Base-by-base conservation (phyloP, 37 sponge, comb jelly and placozoan genomes). In the Spongilla lacustris region DNA sequence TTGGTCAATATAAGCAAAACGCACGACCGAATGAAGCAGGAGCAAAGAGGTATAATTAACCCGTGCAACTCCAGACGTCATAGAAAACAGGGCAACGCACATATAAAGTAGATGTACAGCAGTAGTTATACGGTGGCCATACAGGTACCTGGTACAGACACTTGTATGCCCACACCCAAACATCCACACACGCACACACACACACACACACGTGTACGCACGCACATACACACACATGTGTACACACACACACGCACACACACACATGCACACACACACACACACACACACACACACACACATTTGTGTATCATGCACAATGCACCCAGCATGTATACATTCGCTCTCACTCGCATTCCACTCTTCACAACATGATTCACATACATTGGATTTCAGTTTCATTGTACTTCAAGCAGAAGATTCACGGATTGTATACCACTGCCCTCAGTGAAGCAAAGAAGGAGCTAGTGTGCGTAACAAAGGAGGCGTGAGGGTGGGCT, bases 381-480 rank as follows among this genome's bases (percentile, higher is more conserved):
- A n/a, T n/a, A n/a, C n/a, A 76, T 76, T 41, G 34, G 23, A 76
- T 41, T 66, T 21, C 71, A 92, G 85, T 88, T 0, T 88, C 88
- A 23, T 85, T 80, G 58, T 92, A 92, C 34, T 92, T 87, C 81
- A 88, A 85, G 89, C 88, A 87, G 37, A 85, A 88, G 77, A 76
- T 87, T 0, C 85, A 79, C n/a, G 78, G 75, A 11, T 76, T 87
- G 67, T 94, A 94, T 49, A 66, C 84, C 12, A 88, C 81, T 82
- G 89, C 95, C 50, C 77, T 90, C 28, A 73, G 83, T 30, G 90
- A 89, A 23, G 89, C 95, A 11, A 95, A 95, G 81, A 83, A 77
- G 32, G 95, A 94, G 30, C 77, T 78, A 28, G 86, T 68, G 95
- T 94, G 67, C 75, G 89, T 78, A 0, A 17, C 4, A 33, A n/a